Conservation (phyloP, 1,140 invertebrate species). For the Microplitis mediator region DNA sequence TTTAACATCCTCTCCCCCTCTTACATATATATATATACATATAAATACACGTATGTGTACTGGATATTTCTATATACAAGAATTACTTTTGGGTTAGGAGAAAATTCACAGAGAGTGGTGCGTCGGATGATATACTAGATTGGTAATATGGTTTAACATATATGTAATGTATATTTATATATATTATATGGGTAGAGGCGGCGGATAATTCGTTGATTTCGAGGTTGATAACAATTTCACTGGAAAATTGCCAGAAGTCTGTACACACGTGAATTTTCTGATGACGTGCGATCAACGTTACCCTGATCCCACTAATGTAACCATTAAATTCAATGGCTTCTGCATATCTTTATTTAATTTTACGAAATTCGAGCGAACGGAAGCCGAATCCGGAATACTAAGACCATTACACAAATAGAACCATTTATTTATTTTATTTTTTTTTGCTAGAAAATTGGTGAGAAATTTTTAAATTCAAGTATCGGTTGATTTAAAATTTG, state of each 20-base stretch:
- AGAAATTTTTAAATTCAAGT: too few species aligned
- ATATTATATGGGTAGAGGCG: background rate
- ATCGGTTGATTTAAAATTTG: too few species aligned
- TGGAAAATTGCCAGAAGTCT: slow-evolving; percentile 18
- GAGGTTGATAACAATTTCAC: slow-evolving; percentile 10
- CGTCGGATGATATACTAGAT: slow-evolving; percentile 24
- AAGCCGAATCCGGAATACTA: too few species aligned
- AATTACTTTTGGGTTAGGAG: background rate
- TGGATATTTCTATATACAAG: background rate
- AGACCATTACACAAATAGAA: too few species aligned
- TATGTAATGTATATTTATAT: background rate
- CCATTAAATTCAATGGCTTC: background rate
- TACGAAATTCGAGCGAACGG: too few species aligned
- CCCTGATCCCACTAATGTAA: background rate
- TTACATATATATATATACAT: background rate
- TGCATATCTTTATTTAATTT: background rate
- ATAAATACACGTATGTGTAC: background rate
- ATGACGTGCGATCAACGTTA: background rate
- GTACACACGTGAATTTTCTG: background rate
- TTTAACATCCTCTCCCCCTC: slow-evolving; percentile 10
- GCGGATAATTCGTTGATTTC: slow-evolving; percentile 35
- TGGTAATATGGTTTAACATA: slow-evolving; percentile 33
- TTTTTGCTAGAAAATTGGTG: too few species aligned
- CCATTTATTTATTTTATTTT: too few species aligned
- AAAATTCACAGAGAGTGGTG: slow-evolving; percentile 1